A percentile compares a stretch with the other conserved stretches of the same genome.
phyloP scores from a whole-genome alignment of 1,140 invertebrate genomes.

The Samia ricini region DNA sequence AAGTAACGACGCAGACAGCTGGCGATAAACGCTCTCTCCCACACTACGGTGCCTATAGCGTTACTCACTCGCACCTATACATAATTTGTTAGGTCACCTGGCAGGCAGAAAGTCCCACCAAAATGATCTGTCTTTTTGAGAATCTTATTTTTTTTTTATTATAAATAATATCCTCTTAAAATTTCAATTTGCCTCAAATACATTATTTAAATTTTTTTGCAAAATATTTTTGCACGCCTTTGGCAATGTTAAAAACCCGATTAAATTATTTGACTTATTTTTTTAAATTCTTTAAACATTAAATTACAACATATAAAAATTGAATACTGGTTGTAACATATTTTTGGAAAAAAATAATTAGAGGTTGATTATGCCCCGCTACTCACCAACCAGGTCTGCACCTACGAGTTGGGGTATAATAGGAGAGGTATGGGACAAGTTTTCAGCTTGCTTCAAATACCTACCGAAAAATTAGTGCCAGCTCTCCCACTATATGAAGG shows the following conservation, averaged over 20 bases:
- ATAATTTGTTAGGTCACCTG: background rate
- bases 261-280: background rate
- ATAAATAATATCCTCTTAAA: background rate
- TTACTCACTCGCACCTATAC: background rate
- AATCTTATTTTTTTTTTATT: background rate
- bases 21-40: too few relatives aligned
- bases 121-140: background rate
- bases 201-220: background rate
- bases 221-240: background rate
- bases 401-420: too few relatives aligned
- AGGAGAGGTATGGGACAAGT: too few relatives aligned
- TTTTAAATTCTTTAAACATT: slow-evolving; percentile 6
- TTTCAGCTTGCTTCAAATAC: too few relatives aligned
- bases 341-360: background rate
- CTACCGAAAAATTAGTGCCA: too few relatives aligned
- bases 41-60: background rate
- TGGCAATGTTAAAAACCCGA: background rate
- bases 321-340: background rate
- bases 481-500: too few relatives aligned
- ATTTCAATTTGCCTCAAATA: background rate
- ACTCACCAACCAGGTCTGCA: background rate
- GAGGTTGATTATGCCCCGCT: background rate
- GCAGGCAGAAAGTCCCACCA: background rate
- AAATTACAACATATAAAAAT: background rate
- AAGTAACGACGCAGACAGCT: too few relatives aligned